These are phyloP conservation scores for Amblyraja radiata DNA, from an alignment of 2,797 vertebrate species.

Conservation along the genomic window DNA sequence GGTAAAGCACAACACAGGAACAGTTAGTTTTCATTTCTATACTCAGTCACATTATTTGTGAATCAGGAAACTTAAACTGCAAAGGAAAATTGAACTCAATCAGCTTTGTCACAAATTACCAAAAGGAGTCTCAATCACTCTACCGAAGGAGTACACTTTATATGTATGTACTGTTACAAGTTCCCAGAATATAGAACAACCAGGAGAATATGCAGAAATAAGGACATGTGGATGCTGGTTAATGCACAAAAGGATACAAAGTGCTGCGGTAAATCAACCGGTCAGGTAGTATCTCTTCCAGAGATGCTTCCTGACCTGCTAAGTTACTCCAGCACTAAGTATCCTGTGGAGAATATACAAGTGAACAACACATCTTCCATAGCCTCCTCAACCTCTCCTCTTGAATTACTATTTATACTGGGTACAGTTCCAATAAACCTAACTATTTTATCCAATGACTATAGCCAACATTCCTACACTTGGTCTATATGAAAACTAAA, in stretches of 20 bases:
- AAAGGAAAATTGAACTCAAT: background rate
- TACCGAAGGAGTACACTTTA: background rate
- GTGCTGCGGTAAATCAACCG: too few species aligned
- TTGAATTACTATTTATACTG: background rate
- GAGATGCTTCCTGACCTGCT: too few species aligned
- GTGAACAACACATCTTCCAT: background rate
- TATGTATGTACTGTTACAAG: background rate
- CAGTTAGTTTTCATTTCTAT: background rate
- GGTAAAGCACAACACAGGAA: background rate
- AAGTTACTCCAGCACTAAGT: background rate
- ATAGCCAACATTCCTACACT: background rate
- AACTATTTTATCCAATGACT: background rate
- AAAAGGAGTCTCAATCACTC: background rate
- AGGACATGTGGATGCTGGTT: too few species aligned
- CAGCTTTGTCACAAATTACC: background rate
- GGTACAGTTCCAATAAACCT: background rate
- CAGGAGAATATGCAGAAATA: background rate
- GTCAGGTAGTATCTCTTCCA: too few species aligned
- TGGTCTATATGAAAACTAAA: background rate
- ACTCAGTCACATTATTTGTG: background rate
- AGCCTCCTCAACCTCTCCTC: background rate
- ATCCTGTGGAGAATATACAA: background rate
- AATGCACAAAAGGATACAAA: too few species aligned
- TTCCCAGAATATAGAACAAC: background rate
- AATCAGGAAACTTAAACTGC: background rate